Base-by-base conservation (phyloP, 2,888 invertebrate genomes). In the Galerucella nymphaeae region DNA sequence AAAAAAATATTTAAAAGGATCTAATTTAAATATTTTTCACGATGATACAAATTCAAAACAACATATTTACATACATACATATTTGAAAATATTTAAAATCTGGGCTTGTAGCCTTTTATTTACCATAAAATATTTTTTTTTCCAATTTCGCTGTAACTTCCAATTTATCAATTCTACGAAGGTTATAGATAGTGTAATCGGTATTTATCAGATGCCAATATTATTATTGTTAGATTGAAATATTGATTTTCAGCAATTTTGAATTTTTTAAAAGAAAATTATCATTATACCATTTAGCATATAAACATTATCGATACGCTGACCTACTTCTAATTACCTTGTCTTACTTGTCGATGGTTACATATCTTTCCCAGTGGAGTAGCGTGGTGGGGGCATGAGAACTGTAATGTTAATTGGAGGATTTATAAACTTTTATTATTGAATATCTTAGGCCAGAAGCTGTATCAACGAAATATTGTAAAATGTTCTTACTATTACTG, bases 131-230 rank as follows among this genome's bases (percentile, higher is more conserved):
- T 45, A 4, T 45, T 45, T 50, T n/a, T n/a, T 58, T 58, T 14
- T 11, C 4, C 8, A 41, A 42, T 41, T 64, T 64, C 16, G n/a
- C 50, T 48, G 23, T 23, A 67, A 67, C 45, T 48, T 30, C 16
- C 11, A 59, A 30, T 61, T 67, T 67, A 67, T 67, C 61, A 67
- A 67, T 18, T 53, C 14, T 67, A 2, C 30, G 59, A 61, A 61
- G 48, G 38, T 67, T 67, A 38, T 38, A 59, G 67, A 66, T 66
- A 66, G n/a, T 61, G 59, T 67, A 67, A 67, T 67, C 67, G 16
- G 45, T 41, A 50, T 18, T 61, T 67, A 67, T 67, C 61, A 67
- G 50, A 50, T 59, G 9, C 30, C 42, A 66, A 23, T 20, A 58
- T 11, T 53, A 66, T 57, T 53, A 53, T 53, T 53, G 18, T 14